phyloP scores from a whole-genome alignment of 2,113 vertebrate genomes.

The Plecturocebus donacophilus region DNA sequence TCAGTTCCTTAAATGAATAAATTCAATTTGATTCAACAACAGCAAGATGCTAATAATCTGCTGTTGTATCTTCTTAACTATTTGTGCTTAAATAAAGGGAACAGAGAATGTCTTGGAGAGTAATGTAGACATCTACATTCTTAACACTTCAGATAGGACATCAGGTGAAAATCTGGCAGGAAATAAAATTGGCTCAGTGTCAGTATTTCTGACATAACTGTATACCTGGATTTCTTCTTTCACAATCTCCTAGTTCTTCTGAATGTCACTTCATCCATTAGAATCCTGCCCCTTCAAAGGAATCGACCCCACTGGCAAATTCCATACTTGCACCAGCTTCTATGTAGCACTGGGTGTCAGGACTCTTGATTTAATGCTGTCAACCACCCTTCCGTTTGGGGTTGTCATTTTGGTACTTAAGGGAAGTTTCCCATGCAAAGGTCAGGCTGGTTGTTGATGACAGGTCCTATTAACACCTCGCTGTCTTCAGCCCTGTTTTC shows the following conservation, averaged over 20 bases:
- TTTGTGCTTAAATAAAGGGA: not conserved
- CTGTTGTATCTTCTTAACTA: not conserved
- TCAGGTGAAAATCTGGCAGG: not conserved
- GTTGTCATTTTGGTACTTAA: not conserved
- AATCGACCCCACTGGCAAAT: not conserved
- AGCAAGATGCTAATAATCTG: not conserved
- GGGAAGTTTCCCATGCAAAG: not conserved
- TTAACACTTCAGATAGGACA: not conserved
- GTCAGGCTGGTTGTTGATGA: not conserved
- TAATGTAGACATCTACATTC: not conserved
- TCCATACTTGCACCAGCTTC: not conserved
- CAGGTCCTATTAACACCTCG: not conserved
- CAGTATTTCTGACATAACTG: not conserved
- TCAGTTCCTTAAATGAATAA: not conserved
- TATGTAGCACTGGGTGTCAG: not conserved
- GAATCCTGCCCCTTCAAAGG: not conserved
- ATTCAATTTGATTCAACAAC: slow-evolving; percentile 11
- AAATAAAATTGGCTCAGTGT: not conserved
- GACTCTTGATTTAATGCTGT: not conserved
- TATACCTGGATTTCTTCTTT: not conserved
- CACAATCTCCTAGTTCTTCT: not conserved
- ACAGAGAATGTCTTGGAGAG: not conserved
- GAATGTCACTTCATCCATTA: not conserved
- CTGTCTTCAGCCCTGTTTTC: not conserved
- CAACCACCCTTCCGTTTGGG: not conserved